Conservation (phyloP, 2,113 vertebrate species). For the Hyla sarda region DNA sequence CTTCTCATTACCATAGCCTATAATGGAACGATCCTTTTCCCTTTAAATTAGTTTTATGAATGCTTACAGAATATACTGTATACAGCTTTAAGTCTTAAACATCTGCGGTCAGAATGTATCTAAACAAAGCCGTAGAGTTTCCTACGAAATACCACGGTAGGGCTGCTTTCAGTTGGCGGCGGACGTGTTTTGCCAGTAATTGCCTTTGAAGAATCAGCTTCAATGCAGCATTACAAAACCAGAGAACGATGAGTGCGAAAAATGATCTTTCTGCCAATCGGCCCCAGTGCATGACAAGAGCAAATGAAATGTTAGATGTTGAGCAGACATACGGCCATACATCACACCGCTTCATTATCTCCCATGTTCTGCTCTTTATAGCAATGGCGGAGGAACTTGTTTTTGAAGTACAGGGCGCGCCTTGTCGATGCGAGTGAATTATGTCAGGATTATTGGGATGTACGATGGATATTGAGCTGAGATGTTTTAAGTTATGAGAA, state of each 20-base stretch:
- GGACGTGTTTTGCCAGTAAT: slow-evolving; percentile 37
- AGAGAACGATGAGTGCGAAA: slow-evolving; percentile 46
- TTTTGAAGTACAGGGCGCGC: slow-evolving; percentile 16
- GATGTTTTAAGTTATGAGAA: slow-evolving; percentile 13
- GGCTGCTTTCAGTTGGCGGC: slow-evolving; percentile 39
- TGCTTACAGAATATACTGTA: background rate
- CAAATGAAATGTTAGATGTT: slow-evolving; percentile 37
- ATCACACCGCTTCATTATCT: background rate
- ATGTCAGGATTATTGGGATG: background rate
- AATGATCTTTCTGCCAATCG: slow-evolving; percentile 45
- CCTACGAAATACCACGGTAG: background rate
- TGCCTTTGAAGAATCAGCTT: slow-evolving; percentile 52
- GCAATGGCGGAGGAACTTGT: background rate
- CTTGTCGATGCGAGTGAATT: slow-evolving; percentile 20
- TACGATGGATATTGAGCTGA: background rate
- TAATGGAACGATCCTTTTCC: background rate
- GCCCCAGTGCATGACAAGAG: slow-evolving; percentile 14
- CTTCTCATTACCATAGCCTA: background rate
- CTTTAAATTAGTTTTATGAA: slow-evolving; percentile 24
- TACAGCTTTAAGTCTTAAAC: slow-evolving; percentile 8
- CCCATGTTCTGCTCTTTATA: background rate
- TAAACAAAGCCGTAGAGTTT: slow-evolving; percentile 3
- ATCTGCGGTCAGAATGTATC: slow-evolving; percentile 27
- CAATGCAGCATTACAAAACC: slow-evolving; percentile 36
- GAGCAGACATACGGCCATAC: slow-evolving; percentile 17